These are phyloP conservation scores for Papilio polyxenes DNA, from an alignment of 1,140 invertebrate species.

Conservation along the genomic window DNA sequence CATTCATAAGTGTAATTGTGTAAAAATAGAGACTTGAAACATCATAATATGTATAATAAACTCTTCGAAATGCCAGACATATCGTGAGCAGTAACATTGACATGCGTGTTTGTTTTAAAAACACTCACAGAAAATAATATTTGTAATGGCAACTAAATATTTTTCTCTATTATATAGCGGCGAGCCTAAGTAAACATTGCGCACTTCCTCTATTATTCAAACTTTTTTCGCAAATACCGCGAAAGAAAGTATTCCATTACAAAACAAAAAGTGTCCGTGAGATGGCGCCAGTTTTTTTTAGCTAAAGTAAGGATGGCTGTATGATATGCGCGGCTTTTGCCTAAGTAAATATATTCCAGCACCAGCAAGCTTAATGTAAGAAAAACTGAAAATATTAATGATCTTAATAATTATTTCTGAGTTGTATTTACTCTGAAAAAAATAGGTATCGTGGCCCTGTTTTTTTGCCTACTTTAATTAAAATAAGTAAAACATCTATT, in stretches of 20 bases:
- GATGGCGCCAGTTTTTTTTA: slow-evolving; percentile 60
- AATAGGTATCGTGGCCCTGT: not conserved
- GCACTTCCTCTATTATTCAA: slow-evolving; percentile 63
- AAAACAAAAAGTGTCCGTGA: slow-evolving; percentile 54
- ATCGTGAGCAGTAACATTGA: slow-evolving; percentile 39
- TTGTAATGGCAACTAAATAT: slow-evolving; percentile 61
- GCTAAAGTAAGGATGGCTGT: slow-evolving; percentile 11
- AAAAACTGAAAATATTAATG: not conserved
- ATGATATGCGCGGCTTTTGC: slow-evolving; percentile 32
- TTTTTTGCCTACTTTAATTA: not conserved
- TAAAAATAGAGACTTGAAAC: not conserved
- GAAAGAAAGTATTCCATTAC: slow-evolving; percentile 68
- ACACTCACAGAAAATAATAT: slow-evolving; percentile 51
- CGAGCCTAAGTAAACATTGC: slow-evolving; percentile 66
- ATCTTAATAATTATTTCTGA: not conserved
- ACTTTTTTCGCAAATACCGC: slow-evolving; percentile 58
- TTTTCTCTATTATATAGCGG: slow-evolving; percentile 63
- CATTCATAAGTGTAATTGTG: not conserved
- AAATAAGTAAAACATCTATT: not conserved
- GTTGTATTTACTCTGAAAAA: not conserved
- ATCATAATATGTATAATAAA: slow-evolving; percentile 16
- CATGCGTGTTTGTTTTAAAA: slow-evolving; percentile 54
- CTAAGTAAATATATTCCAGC: slow-evolving; percentile 34
- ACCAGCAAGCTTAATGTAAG: not conserved
- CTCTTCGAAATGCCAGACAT: slow-evolving; percentile 7